Conservation (phyloP, 1,140 invertebrate species). For the Caenorhabditis elegans region WBcel235 BX284603.4:8236501-8237000, state of each 20-base stretch:
- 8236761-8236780: not conserved
- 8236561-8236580: not conserved
- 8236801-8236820: slow-evolving; percentile 3
- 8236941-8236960: too few relatives aligned
- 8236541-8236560: not conserved
- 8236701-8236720: too few relatives aligned
- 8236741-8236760: not conserved
- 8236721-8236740: too few relatives aligned
- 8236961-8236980: too few relatives aligned
- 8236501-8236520: slow-evolving; percentile 4
- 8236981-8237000: too few relatives aligned
- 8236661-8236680: too few relatives aligned
- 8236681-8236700: too few relatives aligned
- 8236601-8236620: not conserved
- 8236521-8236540: not conserved
- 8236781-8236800: not conserved
- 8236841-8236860: not conserved
- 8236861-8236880: too few relatives aligned
- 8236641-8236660: not conserved
- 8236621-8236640: not conserved
- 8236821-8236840: not conserved
- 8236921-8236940: too few relatives aligned
- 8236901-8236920: too few relatives aligned
- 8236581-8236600: not conserved
- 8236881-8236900: too few relatives aligned